Evolutionary conservation across 2,113 vertebrate genomes (phyloP), one percentile per base, ranked within the genome.

Genomic region (Tyrannus savana): DNA sequence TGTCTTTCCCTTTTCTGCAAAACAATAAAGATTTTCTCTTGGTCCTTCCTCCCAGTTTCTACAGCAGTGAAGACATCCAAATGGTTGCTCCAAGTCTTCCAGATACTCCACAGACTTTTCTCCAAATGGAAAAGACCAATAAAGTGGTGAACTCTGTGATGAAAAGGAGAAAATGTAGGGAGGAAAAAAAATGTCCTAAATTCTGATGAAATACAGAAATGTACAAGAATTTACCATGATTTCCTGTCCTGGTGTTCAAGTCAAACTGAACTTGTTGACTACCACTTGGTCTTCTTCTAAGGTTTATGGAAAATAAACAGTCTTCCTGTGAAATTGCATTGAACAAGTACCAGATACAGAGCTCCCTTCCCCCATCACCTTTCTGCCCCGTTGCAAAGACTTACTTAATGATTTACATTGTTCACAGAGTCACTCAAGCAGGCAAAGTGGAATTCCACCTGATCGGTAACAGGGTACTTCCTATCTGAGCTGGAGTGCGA

Each of bases 361-460:
- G 39, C 55, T 96, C 95, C 96, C 94, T 84, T 82, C 84, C 58
- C 79, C 95, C 96, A 93, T 84, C 88, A 93, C 81, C 81, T 87
- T 89, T 89, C 79, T 93, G 96, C 60, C 42, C 88, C 74, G 24
- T 88, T 95, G 94, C 82, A 96, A 97, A 97, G 92, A 91, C 94
- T 96, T 89, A 94, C 90, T 97, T 97, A 97, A 96, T 96, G 97
- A 97, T 97, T 94, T 96, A 95, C 96, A 97, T 97, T 97, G 97
- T 98, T 97, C 97, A 93, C 90, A 30, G 56, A 95, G 75, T 95
- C 94, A 94, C 72, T 97, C 95, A 97, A 96, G 96, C 93, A 52
- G 93, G 85, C 41, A 87, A 92, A 97, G 96, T 98, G 97, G 96
- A 98, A 98, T 98, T 98, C 96, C 97, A 97, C 96, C 97, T 98